Percentiles rank a stretch among this genome's conserved stretches.
Conservation (phyloP, 2,797 vertebrate species). For the Babyrousa celebensis region DNA sequence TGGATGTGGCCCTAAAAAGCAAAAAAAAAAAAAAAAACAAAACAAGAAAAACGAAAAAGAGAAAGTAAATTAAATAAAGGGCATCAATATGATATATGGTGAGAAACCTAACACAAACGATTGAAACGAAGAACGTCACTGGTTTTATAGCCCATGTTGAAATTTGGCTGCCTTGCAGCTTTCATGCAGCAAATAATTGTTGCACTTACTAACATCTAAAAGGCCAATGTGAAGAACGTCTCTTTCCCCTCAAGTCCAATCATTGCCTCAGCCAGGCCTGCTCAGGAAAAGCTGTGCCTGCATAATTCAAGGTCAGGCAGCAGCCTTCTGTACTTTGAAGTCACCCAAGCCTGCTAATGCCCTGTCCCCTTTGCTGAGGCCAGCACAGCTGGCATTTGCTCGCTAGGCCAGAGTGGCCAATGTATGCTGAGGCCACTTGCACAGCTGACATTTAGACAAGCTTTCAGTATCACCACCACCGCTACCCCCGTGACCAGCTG, state of each 20-base stretch:
- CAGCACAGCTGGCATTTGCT: conserved; percentile 75
- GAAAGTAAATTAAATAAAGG: conserved; percentile 41
- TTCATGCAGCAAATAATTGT: conserved; percentile 52
- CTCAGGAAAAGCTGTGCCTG: conserved; percentile 78
- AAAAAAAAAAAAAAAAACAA: background rate
- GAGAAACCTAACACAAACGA: conserved; percentile 57
- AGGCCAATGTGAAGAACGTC: conserved; percentile 47
- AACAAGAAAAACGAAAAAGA: background rate
- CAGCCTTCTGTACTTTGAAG: conserved; percentile 65
- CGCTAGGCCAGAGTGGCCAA: conserved; percentile 38
- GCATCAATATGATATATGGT: background rate
- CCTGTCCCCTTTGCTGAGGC: conserved; percentile 70
- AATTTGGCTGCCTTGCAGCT: conserved; percentile 64
- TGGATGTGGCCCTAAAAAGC: no score
- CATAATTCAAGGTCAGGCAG: conserved; percentile 79
- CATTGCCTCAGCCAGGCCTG: conserved; percentile 52
- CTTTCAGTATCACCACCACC: conserved; percentile 1
- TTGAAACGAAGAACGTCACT: conserved; percentile 33
- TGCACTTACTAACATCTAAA: conserved; percentile 19
- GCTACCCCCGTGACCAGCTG: rapidly evolving
- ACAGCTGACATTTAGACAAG: conserved; percentile 13
- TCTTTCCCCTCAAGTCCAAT: conserved; percentile 66
- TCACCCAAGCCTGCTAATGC: conserved; percentile 69
- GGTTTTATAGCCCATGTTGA: conserved; percentile 57
- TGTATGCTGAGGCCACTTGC: conserved; percentile 39